A percentile compares a stretch with the other conserved stretches of the same genome.
Evolutionary conservation across 2,797 vertebrate genomes (phyloP).

Genomic region (Rhyacichthys aspro): DNA sequence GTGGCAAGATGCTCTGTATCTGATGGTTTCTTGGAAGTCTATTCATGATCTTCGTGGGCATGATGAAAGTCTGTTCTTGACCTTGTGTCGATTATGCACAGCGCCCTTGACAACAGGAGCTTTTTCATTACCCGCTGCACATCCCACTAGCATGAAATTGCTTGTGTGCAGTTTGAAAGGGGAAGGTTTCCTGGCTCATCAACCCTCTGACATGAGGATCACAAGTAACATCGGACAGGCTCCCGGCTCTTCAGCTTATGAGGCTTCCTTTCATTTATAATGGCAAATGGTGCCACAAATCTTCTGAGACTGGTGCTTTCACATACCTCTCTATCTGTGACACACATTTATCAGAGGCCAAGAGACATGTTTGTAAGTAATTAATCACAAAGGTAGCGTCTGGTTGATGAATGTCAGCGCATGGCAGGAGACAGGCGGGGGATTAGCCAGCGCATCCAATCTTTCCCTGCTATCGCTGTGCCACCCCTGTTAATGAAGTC

Average conservation of each 20-base stretch:
- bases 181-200: constrained; percentile 58
- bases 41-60: constrained; percentile 5
- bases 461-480: constrained; percentile 50
- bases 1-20: not conserved
- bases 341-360: constrained; percentile 64
- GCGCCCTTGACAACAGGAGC: constrained; percentile 49
- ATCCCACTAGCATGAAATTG: constrained; percentile 61
- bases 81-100: constrained; percentile 39
- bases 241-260: constrained; percentile 57
- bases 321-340: constrained; percentile 44
- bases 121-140: constrained; percentile 52
- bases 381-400: constrained; percentile 70
- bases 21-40: constrained; percentile 4
- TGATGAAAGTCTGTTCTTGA: constrained; percentile 43
- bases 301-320: constrained; percentile 46
- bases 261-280: constrained; percentile 51
- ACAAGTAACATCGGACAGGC: constrained; percentile 51
- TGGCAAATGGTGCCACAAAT: constrained; percentile 58
- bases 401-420: constrained; percentile 70
- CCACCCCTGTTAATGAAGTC: constrained; percentile 70
- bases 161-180: constrained; percentile 37
- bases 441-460: constrained; percentile 61
- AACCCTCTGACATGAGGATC: constrained; percentile 55
- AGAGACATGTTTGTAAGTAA: constrained; percentile 67
- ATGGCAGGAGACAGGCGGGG: constrained; percentile 58